Conservation (phyloP, 1,140 invertebrate genomes). For the Drosophila azteca region DNA sequence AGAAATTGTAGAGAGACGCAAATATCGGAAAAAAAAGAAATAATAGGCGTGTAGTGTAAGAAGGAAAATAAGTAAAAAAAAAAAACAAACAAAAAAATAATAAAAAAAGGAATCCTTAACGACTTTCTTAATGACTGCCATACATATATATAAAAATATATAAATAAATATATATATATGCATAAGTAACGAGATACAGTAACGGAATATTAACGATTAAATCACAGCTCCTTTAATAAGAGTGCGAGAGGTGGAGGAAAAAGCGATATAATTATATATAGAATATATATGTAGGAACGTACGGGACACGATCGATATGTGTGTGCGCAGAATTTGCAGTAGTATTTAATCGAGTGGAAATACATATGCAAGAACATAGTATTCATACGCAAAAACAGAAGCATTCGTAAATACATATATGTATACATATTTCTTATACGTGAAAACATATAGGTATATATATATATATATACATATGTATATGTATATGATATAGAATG, state of each 20-base stretch:
- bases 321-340: constrained; percentile 10
- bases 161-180: constrained; percentile 41
- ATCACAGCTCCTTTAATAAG: constrained; percentile 16
- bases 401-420: constrained; percentile 5
- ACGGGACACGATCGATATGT: constrained; percentile 10
- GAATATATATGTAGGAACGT: constrained; percentile 15
- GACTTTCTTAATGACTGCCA: constrained; percentile 81
- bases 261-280: constrained; percentile 6
- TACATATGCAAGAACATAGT: constrained; percentile 13
- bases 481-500: too few species aligned
- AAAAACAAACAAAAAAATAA: constrained; percentile 35
- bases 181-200: constrained; percentile 21
- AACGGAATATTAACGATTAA: constrained; percentile 1
- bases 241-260: constrained; percentile 8
- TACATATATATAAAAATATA: constrained; percentile 54
- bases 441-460: background rate
- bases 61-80: constrained; percentile 25
- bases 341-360: constrained; percentile 14
- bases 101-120: constrained; percentile 71
- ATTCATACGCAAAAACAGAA: constrained; percentile 13
- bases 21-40: too few species aligned
- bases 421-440: background rate
- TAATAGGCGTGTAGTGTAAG: constrained; percentile 8
- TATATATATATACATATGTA: too few species aligned
- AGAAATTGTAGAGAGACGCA: constrained; percentile 55